Percentiles rank a stretch among this genome's conserved stretches.
phyloP scores from a whole-genome alignment of 2,113 vertebrate species.

The Paraplagusia blochii region DNA sequence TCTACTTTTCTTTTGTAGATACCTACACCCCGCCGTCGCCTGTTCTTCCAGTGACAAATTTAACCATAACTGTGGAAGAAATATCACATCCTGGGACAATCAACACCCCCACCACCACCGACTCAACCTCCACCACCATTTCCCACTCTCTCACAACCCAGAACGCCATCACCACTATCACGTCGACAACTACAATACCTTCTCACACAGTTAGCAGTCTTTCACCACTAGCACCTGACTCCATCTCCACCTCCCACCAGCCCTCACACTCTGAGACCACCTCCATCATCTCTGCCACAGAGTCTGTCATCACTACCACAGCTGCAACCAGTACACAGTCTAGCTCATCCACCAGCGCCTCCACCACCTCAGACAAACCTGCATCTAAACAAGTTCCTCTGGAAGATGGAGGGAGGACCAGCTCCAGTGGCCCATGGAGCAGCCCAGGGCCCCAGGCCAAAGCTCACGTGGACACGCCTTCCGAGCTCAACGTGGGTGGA shows the following conservation, averaged over 20 bases:
- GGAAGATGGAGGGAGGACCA: neutral
- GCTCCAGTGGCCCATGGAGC: constrained; percentile 18
- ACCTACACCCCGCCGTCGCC: neutral
- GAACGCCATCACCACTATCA: neutral
- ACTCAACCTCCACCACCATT: neutral
- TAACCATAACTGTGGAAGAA: neutral
- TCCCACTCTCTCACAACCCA: neutral
- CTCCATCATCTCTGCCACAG: neutral
- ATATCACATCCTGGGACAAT: neutral
- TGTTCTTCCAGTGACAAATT: neutral
- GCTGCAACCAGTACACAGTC: neutral
- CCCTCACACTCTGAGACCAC: neutral
- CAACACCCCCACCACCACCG: neutral
- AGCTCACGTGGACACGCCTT: constrained; percentile 39
- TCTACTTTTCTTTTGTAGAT: constrained; percentile 30
- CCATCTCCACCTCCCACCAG: neutral
- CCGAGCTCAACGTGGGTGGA: constrained; percentile 68
- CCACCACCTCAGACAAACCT: constrained; percentile 1
- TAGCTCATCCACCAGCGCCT: constrained; percentile 4
- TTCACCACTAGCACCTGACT: neutral
- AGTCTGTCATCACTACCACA: too few relatives aligned
- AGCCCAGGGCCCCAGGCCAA: constrained; percentile 50
- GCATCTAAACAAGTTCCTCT: constrained; percentile 29
- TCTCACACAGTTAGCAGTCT: neutral
- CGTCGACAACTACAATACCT: neutral